Evolutionary conservation across 2,888 invertebrate species (phyloP), one percentile per base, ranked within the genome.

Genomic region (Rhimphoctona megacephalus): DNA sequence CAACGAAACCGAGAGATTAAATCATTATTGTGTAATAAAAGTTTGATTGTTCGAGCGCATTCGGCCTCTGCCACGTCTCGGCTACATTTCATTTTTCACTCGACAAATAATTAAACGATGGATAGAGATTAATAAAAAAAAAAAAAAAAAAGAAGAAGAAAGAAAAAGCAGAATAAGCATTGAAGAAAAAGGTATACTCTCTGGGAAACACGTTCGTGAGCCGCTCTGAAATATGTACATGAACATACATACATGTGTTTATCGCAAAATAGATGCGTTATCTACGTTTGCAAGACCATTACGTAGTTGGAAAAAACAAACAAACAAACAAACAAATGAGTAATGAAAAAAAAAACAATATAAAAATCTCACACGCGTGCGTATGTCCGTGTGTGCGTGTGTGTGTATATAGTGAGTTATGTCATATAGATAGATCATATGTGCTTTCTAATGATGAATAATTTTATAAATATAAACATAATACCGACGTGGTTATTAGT

Each of bases 381-480:
- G 88, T 90, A 91, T 90, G 91, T 81, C 73, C 85, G 81, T 90
- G 83, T 88, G 90, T 89, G 89, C 90, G 90, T 91, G 89, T 89
- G 87, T 89, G 87, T 89, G 86, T 90, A 90, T 87, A 89, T 86
- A 92, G 92, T 91, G 91, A 92, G 91, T 93, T 93, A 92, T 92
- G 92, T 93, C 93, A 92, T 92, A 92, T 92, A 92, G 92, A 91
- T 93, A 92, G 92, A 93, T 93, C 92, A 92, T 93, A 93, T 93
- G 93, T 93, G 93, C 93, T 93, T 93, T 93, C 92, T 93, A 93
- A 93, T 92, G 93, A 93, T 92, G 92, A 91, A 93, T 93, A 93
- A 93, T 93, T 93, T 93, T 93, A 93, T 93, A 93, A 93, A 93
- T 93, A 93, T 93, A 93, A 92, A 92, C 91, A 91, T 92, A 92